A percentile compares a stretch with the other conserved stretches of the same genome.
These are phyloP conservation scores for Elephantulus edwardii DNA, from an alignment of 2,113 vertebrate species.

Conservation along the genomic window DNA sequence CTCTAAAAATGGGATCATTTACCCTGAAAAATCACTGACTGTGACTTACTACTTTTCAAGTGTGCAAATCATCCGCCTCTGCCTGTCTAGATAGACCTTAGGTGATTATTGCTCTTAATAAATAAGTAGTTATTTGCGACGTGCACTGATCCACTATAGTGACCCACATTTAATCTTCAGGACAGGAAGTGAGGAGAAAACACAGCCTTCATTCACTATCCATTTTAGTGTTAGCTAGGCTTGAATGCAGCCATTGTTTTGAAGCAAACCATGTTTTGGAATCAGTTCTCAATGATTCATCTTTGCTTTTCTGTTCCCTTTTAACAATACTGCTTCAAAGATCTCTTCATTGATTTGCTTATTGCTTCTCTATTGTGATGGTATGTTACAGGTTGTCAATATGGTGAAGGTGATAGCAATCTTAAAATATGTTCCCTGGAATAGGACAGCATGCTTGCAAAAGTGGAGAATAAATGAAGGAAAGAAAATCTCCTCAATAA, in stretches of 20 bases:
- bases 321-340: not conserved
- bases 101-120: conserved; percentile 26
- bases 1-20: conserved; percentile 25
- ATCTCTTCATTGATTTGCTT: not conserved
- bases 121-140: conserved; percentile 14
- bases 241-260: not conserved
- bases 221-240: conserved; percentile 35
- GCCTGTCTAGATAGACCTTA: not conserved
- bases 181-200: not conserved
- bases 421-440: not conserved
- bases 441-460: too few relatives aligned
- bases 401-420: not conserved
- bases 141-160: not conserved
- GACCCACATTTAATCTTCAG: not conserved
- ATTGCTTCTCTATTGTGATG: not conserved
- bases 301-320: not conserved
- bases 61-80: not conserved
- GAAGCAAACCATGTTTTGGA: not conserved
- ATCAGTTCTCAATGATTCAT: not conserved
- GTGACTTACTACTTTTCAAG: not conserved
- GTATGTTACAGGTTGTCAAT: not conserved
- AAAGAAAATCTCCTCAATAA: too few relatives aligned
- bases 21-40: conserved; percentile 14
- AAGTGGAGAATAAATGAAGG: too few relatives aligned
- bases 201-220: not conserved